phyloP scores from a whole-genome alignment of 2,888 invertebrate genomes.

The Folsomia manolachei region DNA sequence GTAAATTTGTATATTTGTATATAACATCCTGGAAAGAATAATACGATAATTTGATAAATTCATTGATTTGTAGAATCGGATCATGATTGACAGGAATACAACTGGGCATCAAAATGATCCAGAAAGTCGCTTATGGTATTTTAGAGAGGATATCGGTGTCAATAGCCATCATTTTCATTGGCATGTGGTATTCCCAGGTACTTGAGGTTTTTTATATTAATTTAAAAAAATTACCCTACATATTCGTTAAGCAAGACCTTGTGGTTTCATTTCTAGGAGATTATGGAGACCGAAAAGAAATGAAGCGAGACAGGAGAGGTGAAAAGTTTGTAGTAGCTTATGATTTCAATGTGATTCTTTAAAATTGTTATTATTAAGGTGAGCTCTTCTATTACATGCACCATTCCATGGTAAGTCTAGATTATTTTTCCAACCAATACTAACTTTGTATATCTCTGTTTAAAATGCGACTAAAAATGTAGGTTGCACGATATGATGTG shows the following conservation, averaged over 20 bases:
- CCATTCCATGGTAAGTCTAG: constrained; percentile 58
- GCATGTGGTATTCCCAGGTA: constrained; percentile 85
- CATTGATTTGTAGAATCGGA: constrained; percentile 37
- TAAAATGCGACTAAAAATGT: not conserved
- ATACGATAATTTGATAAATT: constrained; percentile 12
- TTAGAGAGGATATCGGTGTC: constrained; percentile 82
- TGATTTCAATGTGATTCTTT: too few relatives aligned
- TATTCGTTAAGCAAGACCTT: too few relatives aligned
- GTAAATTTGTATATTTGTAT: constrained; percentile 7
- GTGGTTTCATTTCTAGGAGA: too few relatives aligned
- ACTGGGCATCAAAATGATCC: constrained; percentile 71
- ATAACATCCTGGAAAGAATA: too few relatives aligned
- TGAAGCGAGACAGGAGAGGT: constrained; percentile 68
- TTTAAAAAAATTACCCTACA: constrained; percentile 55
- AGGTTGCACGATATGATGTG: constrained; percentile 64
- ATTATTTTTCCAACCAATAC: not conserved
- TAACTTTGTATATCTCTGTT: too few relatives aligned
- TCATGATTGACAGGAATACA: constrained; percentile 58
- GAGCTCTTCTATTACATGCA: constrained; percentile 84
- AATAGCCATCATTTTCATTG: constrained; percentile 79
- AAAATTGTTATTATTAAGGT: too few relatives aligned
- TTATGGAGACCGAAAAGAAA: constrained; percentile 1
- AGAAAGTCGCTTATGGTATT: constrained; percentile 75
- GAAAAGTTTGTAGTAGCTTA: too few relatives aligned
- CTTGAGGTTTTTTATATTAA: too few relatives aligned